Base-by-base conservation (phyloP, 2,888 invertebrate genomes). In the Dorcus parallelipipedus region DNA sequence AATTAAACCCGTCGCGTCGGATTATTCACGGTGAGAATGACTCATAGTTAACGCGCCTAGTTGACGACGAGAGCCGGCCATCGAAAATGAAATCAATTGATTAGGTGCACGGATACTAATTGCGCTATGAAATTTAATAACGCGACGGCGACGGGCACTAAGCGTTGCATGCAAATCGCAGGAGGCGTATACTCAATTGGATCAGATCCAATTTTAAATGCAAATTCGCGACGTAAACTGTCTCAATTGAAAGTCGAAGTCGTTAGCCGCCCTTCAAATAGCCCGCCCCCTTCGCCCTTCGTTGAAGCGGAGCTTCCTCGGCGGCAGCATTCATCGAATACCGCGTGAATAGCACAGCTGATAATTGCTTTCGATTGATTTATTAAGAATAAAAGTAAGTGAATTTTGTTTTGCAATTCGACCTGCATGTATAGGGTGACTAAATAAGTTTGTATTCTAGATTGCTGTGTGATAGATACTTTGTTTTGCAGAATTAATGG, bases 171-270 rank as follows among this genome's bases (percentile, higher is more conserved):
- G 64, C 65, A 67, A 68, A 62, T 60, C 61, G 52, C 67, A 69
- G 70, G 70, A 70, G 73, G 71, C 73, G 74, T 71, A 73, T 71
- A 68, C 70, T 70, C 73, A 76, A 75, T 75, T 75, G 74, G 71
- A 71, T 67, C 61, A 67, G 68, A 72, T 75, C 73, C 73, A 75
- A 76, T 75, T 72, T 75, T 72, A 70, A 72, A 75, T 74, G 74
- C 74, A 74, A 75, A 76, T 75, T 62, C 60, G 47, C 67, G 63
- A 65, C 63, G 64, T 66, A 66, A 65, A 66, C 64, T 63, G 65
- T 65, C 66, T 65, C 66, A 68, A 68, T 67, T 67, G 67, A 68
- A 68, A 68, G 65, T 65, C 66, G 66, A 63, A 60, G 61, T 63
- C 58, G 66, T 64, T 62, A 61, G 60, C 54, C 58, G 59, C 62